Percentiles rank a stretch among this genome's conserved stretches.
Evolutionary conservation across 2,113 vertebrate species (phyloP).

Genomic region (Callaeas wilsoni): DNA sequence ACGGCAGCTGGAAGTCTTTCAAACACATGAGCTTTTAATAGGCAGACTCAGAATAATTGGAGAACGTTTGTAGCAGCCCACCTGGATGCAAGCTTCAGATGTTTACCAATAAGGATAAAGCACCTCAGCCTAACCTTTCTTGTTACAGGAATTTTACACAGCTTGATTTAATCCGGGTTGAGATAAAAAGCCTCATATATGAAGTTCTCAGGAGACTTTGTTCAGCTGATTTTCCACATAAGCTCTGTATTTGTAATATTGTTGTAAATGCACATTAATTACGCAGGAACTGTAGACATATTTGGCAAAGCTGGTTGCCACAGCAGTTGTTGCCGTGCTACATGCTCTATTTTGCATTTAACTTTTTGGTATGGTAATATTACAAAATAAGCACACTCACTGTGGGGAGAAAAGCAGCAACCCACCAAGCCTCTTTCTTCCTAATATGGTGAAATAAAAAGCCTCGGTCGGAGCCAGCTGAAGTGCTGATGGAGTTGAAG

Average conservation of each 20-base stretch:
- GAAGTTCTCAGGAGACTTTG: background rate
- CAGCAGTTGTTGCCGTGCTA: conserved; percentile 5
- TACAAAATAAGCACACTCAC: conserved; percentile 15
- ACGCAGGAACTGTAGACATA: background rate
- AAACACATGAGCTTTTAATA: background rate
- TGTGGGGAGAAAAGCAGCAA: conserved; percentile 9
- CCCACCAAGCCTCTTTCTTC: conserved; percentile 19
- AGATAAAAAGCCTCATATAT: background rate
- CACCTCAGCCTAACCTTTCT: background rate
- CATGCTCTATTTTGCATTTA: conserved; percentile 32
- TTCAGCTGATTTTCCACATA: background rate
- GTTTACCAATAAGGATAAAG: background rate
- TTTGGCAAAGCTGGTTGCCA: background rate
- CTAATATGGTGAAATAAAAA: conserved; percentile 66
- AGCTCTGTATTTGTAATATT: background rate
- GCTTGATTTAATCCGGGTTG: background rate
- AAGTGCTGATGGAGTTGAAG: background rate
- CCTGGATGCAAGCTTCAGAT: background rate
- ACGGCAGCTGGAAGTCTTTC: background rate
- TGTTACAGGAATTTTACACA: background rate
- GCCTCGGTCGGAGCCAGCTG: background rate
- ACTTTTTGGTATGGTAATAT: conserved; percentile 33
- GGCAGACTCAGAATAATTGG: background rate
- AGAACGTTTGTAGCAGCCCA: background rate
- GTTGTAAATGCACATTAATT: background rate